Conservation (phyloP, 2,888 invertebrate species). For the Mongoloraphidia duomilia region DNA sequence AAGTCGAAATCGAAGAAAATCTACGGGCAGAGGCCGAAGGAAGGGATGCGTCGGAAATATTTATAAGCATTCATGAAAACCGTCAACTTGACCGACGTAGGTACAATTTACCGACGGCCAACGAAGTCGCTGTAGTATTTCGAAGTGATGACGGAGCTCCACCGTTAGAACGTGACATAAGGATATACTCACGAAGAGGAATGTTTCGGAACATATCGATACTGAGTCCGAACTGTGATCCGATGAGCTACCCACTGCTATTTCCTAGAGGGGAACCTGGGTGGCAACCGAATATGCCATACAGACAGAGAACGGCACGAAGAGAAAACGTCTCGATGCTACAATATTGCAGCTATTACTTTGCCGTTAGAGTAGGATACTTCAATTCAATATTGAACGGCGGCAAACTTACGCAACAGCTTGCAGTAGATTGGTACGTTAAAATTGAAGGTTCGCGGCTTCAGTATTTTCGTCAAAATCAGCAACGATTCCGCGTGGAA, state of each 20-base stretch:
- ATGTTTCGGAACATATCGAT: too few species aligned
- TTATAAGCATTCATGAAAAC: too few species aligned
- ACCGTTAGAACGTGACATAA: too few species aligned
- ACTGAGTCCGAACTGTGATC: slow-evolving; percentile 1
- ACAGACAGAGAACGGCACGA: not conserved
- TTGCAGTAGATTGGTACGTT: slow-evolving; percentile 4
- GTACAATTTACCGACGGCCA: too few species aligned
- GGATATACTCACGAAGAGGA: too few species aligned
- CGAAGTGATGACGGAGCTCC: too few species aligned
- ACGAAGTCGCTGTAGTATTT: too few species aligned
- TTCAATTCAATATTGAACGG: slow-evolving; percentile 3
- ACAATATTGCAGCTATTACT: slow-evolving; percentile 3
- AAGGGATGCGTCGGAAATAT: too few species aligned
- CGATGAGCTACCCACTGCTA: slow-evolving; percentile 7
- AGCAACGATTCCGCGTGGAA: slow-evolving; percentile 3
- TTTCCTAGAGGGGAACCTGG: slow-evolving; percentile 8
- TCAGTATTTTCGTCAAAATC: not conserved
- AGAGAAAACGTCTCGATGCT: not conserved
- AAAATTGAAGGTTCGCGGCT: slow-evolving; percentile 4
- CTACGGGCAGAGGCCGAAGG: too few species aligned
- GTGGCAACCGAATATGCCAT: slow-evolving; percentile 1
- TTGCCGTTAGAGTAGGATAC: not conserved
- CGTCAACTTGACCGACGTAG: too few species aligned
- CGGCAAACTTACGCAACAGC: slow-evolving; percentile 10
- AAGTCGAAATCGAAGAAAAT: too few species aligned